Evolutionary conservation across 2,797 vertebrate species (phyloP), one percentile per base, ranked within the genome.

Genomic region (Fringilla coelebs): DNA sequence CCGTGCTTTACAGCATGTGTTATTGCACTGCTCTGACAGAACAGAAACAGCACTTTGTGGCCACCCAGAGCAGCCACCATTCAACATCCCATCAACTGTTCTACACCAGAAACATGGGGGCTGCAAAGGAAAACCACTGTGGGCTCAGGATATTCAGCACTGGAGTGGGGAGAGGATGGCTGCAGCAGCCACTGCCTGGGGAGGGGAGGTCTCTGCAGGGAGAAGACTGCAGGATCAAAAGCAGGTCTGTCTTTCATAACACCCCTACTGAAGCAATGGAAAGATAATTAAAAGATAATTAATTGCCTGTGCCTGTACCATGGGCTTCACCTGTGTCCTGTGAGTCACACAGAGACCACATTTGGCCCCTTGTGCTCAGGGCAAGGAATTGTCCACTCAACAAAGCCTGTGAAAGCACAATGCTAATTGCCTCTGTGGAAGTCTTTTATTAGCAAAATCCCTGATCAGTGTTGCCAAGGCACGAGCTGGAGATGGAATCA

Each of bases 281-380:
- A 18, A 52, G 32, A 17, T 17, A 45, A 54, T 2, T 11, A n/a
- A 34, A 18, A 52, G 32, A 17, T 17, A 45, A 54, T 2, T 11
- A n/a, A 49, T 1, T 11, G 9, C 26, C 43, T 55, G 22, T 45
- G 38, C 24, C 58, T 21, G 26, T 0, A 7, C 0, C 1, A 22
- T 4, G 25, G 46, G 10, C 22, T 9, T n/a, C 8, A 4, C 14
- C n/a, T 4, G 3, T 3, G 28, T 9, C 40, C 24, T 9, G 0
- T 4, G 6, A 55, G n/a, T 17, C 11, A 3, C 36, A 26, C 41
- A 32, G 32, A 54, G 16, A 31, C 2, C 20, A 9, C 8, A 0
- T 7, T 16, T 52, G 40, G 26, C 43, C 46, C 43, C 5, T 0
- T 0, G 14, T 63, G 22, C 28, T 15, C 2, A 3, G 15, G 13